phyloP scores from a whole-genome alignment of 30 jellyfish, hydroid and myxozoan genomes.

The Rhopilema esculentum region DNA sequence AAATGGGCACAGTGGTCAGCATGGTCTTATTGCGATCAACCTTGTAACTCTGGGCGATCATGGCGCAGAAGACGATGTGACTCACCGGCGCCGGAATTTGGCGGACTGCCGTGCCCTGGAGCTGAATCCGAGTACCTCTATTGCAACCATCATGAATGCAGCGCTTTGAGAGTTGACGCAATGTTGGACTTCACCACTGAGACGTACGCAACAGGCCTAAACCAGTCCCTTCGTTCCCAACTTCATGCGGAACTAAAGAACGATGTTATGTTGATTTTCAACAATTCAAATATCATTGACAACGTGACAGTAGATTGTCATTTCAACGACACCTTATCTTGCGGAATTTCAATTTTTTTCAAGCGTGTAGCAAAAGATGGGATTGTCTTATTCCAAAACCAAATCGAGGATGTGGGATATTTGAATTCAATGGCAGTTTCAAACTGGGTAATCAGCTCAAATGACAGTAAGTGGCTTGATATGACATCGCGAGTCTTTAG shows the following conservation, averaged over 20 bases:
- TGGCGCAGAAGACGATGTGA: background rate
- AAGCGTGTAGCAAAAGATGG: background rate
- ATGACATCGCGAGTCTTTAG: too few relatives aligned
- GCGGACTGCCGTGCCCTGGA: background rate
- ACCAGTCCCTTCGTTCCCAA: background rate
- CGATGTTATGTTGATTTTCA: background rate
- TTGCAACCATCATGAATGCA: background rate
- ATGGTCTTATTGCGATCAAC: background rate
- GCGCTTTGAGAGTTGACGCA: background rate
- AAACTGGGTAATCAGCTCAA: background rate
- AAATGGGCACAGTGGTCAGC: background rate
- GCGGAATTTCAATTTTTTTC: background rate
- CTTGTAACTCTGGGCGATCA: background rate
- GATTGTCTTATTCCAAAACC: background rate
- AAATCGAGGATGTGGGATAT: background rate
- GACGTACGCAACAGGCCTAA: background rate
- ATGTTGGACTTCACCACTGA: background rate
- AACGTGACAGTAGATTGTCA: background rate
- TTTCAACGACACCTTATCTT: background rate
- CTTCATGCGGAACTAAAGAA: background rate
- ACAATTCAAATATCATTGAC: background rate
- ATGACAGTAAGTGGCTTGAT: background rate
- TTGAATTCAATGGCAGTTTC: background rate
- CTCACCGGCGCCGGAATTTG: background rate
- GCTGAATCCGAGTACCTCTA: background rate